These are phyloP conservation scores for Lasioglossum baleicum DNA, from an alignment of 1,140 invertebrate species.

Conservation along the genomic window DNA sequence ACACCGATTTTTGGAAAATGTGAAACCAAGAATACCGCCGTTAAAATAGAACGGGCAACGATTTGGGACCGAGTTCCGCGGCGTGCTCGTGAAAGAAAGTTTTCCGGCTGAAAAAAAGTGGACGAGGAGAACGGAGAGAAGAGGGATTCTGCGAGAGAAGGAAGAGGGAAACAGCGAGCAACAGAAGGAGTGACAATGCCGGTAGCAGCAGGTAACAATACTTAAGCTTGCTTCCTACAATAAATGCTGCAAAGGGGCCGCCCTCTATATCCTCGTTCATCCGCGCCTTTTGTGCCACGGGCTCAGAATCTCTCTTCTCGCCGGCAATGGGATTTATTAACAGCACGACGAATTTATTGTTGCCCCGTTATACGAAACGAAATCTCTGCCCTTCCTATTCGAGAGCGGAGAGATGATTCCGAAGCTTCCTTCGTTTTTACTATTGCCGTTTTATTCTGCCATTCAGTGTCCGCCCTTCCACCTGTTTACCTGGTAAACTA, in stretches of 20 bases:
- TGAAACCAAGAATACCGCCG: background rate
- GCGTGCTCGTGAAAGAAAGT: background rate
- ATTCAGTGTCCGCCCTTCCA: background rate
- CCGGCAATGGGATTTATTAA: slow-evolving; percentile 58
- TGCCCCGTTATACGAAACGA: slow-evolving; percentile 48
- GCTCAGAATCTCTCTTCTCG: slow-evolving; percentile 35
- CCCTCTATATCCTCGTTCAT: slow-evolving; percentile 51
- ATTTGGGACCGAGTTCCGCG: background rate
- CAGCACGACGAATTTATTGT: slow-evolving; percentile 60
- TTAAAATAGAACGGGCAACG: background rate
- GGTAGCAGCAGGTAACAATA: slow-evolving; percentile 59
- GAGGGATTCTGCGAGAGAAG: background rate
- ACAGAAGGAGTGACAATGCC: slow-evolving; percentile 41
- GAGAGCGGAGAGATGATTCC: background rate
- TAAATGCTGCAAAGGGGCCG: slow-evolving; percentile 56
- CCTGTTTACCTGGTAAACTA: slow-evolving; percentile 20
- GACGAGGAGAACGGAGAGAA: background rate
- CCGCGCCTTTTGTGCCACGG: slow-evolving; percentile 35
- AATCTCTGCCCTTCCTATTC: slow-evolving; percentile 37
- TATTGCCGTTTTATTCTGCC: background rate
- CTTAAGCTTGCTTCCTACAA: slow-evolving; percentile 57
- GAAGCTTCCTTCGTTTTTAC: background rate
- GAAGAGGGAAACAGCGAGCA: background rate
- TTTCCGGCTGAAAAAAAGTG: background rate
- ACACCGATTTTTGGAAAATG: no score